Conservation (phyloP, 1,140 invertebrate species). For the Conus betulinus region DNA sequence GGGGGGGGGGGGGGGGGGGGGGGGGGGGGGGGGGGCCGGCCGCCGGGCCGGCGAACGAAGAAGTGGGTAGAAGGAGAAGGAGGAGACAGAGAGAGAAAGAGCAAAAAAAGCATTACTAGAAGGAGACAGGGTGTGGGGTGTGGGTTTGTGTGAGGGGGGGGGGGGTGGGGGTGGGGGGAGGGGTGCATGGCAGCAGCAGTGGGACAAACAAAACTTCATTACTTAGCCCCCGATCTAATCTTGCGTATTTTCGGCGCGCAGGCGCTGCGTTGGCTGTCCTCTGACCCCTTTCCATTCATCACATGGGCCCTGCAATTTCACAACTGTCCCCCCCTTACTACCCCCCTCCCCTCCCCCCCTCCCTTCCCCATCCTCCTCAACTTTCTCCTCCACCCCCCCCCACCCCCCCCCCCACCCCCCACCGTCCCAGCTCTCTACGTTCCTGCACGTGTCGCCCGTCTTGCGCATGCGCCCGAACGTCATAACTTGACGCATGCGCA, state of each 20-base stretch:
- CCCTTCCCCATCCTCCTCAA: too few relatives aligned
- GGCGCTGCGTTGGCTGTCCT: slow-evolving; percentile 31
- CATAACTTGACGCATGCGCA: slow-evolving; percentile 41
- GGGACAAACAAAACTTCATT: slow-evolving; percentile 42
- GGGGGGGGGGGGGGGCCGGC: neutral
- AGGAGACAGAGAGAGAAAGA: slow-evolving; percentile 28
- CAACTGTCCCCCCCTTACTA: slow-evolving; percentile 23
- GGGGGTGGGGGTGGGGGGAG: neutral
- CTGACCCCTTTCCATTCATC: slow-evolving; percentile 39
- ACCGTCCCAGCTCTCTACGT: neutral
- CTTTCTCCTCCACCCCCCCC: neutral
- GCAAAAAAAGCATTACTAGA: neutral
- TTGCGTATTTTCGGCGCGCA: slow-evolving; percentile 30
- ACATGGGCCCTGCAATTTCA: slow-evolving; percentile 33
- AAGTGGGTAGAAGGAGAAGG: neutral
- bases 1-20: too few relatives aligned
- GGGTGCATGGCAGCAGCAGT: neutral
- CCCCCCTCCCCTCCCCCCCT: neutral
- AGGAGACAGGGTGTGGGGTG: neutral
- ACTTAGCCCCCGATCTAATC: slow-evolving; percentile 41
- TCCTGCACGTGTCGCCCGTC: slow-evolving; percentile 33
- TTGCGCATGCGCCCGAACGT: slow-evolving; percentile 30
- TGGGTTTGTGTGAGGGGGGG: too few relatives aligned
- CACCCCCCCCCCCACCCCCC: too few relatives aligned
- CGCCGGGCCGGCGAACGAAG: neutral